Conservation (phyloP, 2,113 vertebrate genomes). For the Urocynchramus pylzowi region DNA sequence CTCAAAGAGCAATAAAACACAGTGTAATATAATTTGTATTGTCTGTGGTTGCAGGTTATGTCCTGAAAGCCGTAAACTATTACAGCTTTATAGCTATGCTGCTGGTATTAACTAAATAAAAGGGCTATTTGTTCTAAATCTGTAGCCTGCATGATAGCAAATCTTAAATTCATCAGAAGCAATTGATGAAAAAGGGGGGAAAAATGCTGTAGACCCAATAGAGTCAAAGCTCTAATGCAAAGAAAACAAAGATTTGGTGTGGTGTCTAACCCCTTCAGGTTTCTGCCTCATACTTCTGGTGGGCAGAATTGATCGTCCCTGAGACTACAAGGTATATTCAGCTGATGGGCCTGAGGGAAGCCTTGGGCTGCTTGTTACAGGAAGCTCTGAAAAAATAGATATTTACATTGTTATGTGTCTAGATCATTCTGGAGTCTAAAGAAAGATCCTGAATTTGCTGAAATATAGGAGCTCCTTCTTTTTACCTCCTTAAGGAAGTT, state of each 20-base stretch:
- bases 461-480: not conserved
- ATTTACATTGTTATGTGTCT: not conserved
- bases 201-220: conserved; percentile 31
- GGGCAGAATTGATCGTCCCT: not conserved
- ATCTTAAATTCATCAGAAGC: conserved; percentile 57
- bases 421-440: not conserved
- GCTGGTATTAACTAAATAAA: conserved; percentile 71
- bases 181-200: conserved; percentile 2
- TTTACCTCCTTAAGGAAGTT: not conserved
- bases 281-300: not conserved
- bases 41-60: conserved; percentile 72
- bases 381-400: conserved; percentile 7
- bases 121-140: conserved; percentile 69
- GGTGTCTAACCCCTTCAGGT: not conserved
- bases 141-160: not conserved
- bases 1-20: conserved; percentile 48
- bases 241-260: not conserved
- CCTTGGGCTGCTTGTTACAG: not conserved
- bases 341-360: not conserved
- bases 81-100: conserved; percentile 64
- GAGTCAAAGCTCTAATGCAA: not conserved
- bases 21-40: conserved; percentile 66
- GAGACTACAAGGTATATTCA: not conserved
- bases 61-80: conserved; percentile 68
- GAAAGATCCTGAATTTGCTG: not conserved